A percentile compares a stretch with the other conserved stretches of the same genome.
Conservation (phyloP, 2,888 invertebrate genomes). For the Oscheius myriophilus region DNA sequence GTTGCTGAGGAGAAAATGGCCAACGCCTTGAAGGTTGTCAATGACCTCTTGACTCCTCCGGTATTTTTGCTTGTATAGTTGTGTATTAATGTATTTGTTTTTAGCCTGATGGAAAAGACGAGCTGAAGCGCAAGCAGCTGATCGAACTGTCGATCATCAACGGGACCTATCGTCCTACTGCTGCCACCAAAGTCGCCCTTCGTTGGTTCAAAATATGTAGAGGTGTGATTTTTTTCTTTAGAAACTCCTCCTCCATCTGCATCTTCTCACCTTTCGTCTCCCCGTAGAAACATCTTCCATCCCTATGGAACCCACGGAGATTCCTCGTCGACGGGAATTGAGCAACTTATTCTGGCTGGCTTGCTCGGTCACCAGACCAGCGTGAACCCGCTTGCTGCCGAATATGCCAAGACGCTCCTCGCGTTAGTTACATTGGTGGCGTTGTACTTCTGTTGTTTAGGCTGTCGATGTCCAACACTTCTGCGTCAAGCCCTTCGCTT, state of each 20-base stretch:
- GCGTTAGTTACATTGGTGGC: not conserved
- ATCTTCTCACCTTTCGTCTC: slow-evolving; percentile 4
- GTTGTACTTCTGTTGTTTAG: not conserved
- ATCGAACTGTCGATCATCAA: slow-evolving; percentile 99
- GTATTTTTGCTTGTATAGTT: slow-evolving; percentile 73
- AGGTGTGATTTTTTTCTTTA: not conserved
- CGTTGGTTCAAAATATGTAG: not conserved
- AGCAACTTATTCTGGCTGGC: too few species aligned
- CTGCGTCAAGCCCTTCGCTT: not conserved
- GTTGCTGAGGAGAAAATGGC: slow-evolving; percentile 91
- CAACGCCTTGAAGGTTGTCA: slow-evolving; percentile 94
- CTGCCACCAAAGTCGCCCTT: slow-evolving; percentile 31
- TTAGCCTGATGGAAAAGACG: slow-evolving; percentile 98
- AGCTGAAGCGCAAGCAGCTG: slow-evolving; percentile 97
- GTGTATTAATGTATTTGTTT: slow-evolving; percentile 5
- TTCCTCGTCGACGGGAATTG: not conserved
- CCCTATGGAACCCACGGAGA: not conserved
- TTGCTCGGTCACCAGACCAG: too few species aligned
- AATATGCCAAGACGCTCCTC: not conserved
- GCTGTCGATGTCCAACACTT: slow-evolving; percentile 1
- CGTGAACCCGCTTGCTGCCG: too few species aligned
- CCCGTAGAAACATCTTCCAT: not conserved
- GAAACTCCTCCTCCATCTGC: slow-evolving; percentile 11
- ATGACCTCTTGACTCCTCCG: slow-evolving; percentile 94
- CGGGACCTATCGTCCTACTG: slow-evolving; percentile 87